These are phyloP conservation scores for Rhadina sibilatrix DNA, from an alignment of 2,113 vertebrate genomes.

Conservation along the genomic window DNA sequence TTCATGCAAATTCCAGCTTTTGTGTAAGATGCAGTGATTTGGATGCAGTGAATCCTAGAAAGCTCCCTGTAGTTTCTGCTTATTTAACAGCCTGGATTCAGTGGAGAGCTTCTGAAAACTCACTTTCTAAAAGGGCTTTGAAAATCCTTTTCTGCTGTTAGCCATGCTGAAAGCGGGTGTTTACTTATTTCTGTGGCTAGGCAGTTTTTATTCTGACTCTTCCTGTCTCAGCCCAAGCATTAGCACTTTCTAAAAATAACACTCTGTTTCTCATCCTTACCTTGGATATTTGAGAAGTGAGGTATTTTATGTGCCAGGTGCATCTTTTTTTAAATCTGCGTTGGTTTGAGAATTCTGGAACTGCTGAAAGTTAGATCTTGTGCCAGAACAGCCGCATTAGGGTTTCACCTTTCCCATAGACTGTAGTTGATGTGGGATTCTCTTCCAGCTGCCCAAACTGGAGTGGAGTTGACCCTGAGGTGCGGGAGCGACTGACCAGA, in stretches of 20 bases:
- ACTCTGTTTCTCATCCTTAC: not conserved
- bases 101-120: not conserved
- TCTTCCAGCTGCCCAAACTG: conserved; percentile 85
- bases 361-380: not conserved
- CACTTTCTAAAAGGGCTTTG: not conserved
- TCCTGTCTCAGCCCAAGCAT: not conserved
- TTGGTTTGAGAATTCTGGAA: not conserved
- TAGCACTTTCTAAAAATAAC: not conserved
- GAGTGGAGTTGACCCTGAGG: conserved; percentile 77
- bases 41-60: not conserved
- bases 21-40: not conserved
- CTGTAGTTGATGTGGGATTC: not conserved
- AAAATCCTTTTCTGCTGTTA: not conserved
- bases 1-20: not conserved
- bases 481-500: conserved; percentile 74
- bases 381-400: not conserved
- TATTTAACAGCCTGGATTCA: not conserved
- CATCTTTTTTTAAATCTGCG: not conserved
- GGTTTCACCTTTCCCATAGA: not conserved
- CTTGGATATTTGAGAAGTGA: not conserved
- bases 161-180: not conserved
- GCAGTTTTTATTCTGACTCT: not conserved
- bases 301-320: not conserved
- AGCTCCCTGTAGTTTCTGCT: not conserved
- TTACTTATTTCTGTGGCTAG: not conserved